phyloP scores from a whole-genome alignment of 2,888 invertebrate species.

The Azorinus chamasolen region DNA sequence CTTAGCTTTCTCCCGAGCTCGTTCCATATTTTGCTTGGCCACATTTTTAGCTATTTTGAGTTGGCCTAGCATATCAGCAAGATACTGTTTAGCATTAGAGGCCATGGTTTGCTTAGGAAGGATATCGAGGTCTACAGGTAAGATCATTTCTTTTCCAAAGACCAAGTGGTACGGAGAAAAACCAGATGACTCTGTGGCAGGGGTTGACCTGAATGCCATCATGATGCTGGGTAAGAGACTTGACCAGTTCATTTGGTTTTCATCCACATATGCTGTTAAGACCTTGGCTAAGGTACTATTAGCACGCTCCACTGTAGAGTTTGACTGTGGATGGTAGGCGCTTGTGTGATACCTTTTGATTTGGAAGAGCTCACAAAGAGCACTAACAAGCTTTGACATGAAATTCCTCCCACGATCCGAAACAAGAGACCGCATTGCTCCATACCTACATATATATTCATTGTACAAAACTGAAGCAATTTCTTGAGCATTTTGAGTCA shows the following conservation, averaged over 20 bases:
- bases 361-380: slow-evolving; percentile 53
- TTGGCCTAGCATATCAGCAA: slow-evolving; percentile 22
- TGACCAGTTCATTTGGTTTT: slow-evolving; percentile 53
- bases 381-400: no score
- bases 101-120: slow-evolving; percentile 29
- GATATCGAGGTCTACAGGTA: slow-evolving; percentile 29
- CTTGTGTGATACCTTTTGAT: slow-evolving; percentile 52
- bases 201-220: slow-evolving; percentile 59
- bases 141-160: slow-evolving; percentile 40
- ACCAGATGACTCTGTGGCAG: slow-evolving; percentile 43
- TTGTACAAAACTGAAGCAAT: slow-evolving; percentile 34
- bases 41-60: slow-evolving; percentile 19
- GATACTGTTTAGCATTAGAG: slow-evolving; percentile 11
- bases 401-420: no score
- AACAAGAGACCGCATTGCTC: no score
- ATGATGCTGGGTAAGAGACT: slow-evolving; percentile 37
- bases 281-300: slow-evolving; percentile 51
- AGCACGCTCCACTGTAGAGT: no score
- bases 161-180: slow-evolving; percentile 49
- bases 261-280: slow-evolving; percentile 36
- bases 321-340: slow-evolving; percentile 61
- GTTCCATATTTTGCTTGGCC: slow-evolving; percentile 25
- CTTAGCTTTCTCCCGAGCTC: slow-evolving; percentile 15
- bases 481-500: slow-evolving; percentile 34
- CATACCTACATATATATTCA: no score